These are phyloP conservation scores for Mnemiopsis leidyi DNA, from an alignment of 37 sponge, comb jelly and placozoan species.

Conservation along the genomic window DNA sequence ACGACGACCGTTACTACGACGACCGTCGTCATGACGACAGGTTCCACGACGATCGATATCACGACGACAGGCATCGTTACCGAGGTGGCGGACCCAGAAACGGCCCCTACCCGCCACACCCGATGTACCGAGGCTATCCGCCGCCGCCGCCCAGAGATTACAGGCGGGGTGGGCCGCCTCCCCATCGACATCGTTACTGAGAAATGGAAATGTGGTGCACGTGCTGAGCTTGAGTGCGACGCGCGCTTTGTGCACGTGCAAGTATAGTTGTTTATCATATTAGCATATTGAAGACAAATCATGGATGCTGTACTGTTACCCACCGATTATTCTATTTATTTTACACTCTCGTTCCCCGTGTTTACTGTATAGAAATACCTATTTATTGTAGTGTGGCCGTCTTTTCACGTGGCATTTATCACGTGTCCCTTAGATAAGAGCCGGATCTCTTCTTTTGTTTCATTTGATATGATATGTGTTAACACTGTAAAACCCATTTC, in stretches of 20 bases:
- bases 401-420: background rate
- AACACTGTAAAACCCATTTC: background rate
- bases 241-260: background rate
- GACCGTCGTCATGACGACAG: background rate
- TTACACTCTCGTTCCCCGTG: background rate
- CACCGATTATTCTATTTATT: background rate
- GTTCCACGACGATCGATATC: background rate
- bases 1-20: slow-evolving; percentile 31
- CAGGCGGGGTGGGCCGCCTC: background rate
- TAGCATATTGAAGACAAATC: background rate
- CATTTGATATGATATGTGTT: background rate
- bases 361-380: background rate
- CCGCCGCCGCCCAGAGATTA: slow-evolving; percentile 34
- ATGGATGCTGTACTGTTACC: background rate
- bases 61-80: slow-evolving; percentile 42
- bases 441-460: background rate
- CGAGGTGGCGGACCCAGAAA: background rate
- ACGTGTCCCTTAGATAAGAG: background rate
- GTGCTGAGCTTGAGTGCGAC: background rate
- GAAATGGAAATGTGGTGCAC: background rate
- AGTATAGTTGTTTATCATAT: background rate
- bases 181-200: background rate
- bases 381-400: background rate
- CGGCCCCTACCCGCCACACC: background rate
- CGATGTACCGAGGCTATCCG: slow-evolving; percentile 60